Conservation (phyloP, 2,797 vertebrate species). For the Dendrocincla tyrannina region DNA sequence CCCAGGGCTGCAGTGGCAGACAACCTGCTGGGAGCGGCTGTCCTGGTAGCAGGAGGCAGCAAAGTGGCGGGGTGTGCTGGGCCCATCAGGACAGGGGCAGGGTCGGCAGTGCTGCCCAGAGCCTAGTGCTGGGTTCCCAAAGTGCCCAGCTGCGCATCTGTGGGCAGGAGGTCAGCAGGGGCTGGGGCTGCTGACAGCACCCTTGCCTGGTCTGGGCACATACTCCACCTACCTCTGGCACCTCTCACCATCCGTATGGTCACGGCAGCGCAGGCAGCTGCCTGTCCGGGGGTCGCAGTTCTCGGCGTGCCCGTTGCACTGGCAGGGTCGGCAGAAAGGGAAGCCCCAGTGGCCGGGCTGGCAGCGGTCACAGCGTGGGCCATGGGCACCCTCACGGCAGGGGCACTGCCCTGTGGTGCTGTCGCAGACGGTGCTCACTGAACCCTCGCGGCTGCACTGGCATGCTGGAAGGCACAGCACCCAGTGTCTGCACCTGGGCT, state of each 20-base stretch:
- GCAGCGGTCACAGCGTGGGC: slow-evolving; percentile 87
- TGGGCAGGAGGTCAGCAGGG: background rate
- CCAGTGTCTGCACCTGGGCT: fast-evolving
- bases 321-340: slow-evolving; percentile 87
- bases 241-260: slow-evolving; percentile 86
- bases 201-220: background rate
- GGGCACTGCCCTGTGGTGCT: slow-evolving; percentile 86
- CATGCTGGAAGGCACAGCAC: slow-evolving; percentile 78
- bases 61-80: slow-evolving; percentile 86
- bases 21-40: slow-evolving; percentile 83
- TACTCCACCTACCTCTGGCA: slow-evolving; percentile 35
- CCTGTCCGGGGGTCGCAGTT: slow-evolving; percentile 73
- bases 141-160: slow-evolving; percentile 89
- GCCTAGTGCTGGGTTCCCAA: slow-evolving; percentile 88
- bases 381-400: slow-evolving; percentile 87
- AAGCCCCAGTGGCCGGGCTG: slow-evolving; percentile 93
- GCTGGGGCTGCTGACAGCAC: fast-evolving
- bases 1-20: slow-evolving; percentile 92
- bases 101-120: slow-evolving; percentile 87
- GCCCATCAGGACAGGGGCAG: slow-evolving; percentile 92
- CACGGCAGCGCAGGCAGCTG: slow-evolving; percentile 78
- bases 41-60: slow-evolving; percentile 93
- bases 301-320: slow-evolving; percentile 87
- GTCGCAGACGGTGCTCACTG: slow-evolving; percentile 85
- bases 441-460: slow-evolving; percentile 87